Base-by-base conservation (phyloP, 2,113 vertebrate genomes). In the Aegotheles bennettii region DNA sequence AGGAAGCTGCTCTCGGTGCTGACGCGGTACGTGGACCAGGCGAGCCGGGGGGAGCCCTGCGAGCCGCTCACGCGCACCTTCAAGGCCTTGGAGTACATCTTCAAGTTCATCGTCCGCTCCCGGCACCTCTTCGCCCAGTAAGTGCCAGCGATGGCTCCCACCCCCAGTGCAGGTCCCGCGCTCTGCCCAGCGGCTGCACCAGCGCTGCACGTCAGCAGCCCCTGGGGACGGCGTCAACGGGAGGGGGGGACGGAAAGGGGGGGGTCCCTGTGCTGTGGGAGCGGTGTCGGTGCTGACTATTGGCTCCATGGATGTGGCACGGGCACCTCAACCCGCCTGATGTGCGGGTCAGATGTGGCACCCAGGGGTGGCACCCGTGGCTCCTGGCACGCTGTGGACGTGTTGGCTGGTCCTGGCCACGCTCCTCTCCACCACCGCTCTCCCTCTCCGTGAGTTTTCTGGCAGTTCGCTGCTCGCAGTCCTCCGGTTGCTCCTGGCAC, bases 21-120 rank as follows among this genome's bases (percentile, higher is more conserved):
- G 88, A 96, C 87, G 0, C 88, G 60, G 78, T 97, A 96, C 8
- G 45, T 97, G 90, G 92, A 96, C 16, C 81, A 24, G 6, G 95
- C 85, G 0, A 81, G 84, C 16, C 43, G 12, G 1, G 95, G 94
- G 1, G 91, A 97, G 64, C 83, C 91, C 76, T 95, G 95, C 0
- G 96, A 97, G 59, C 18, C 35, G 2, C 90, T 97, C 50, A 74
- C 79, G 0, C 68, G 81, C 64, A 96, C 96, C 54, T 96, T 97
- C 89, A 97, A 97, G 77, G 93, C 94, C 40, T 31, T 97, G 76
- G 97, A 97, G 73, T 97, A 96, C 47, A 0, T 97, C 93, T 97
- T 97, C 87, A 97, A 96, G 40, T 97, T 97, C 93, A 95, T 97
- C 8, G 94, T 97, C 53, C 94, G 96, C 36, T 97, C 97, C 35